phyloP scores from a whole-genome alignment of 2,797 vertebrate genomes.

The Podargus strigoides region DNA sequence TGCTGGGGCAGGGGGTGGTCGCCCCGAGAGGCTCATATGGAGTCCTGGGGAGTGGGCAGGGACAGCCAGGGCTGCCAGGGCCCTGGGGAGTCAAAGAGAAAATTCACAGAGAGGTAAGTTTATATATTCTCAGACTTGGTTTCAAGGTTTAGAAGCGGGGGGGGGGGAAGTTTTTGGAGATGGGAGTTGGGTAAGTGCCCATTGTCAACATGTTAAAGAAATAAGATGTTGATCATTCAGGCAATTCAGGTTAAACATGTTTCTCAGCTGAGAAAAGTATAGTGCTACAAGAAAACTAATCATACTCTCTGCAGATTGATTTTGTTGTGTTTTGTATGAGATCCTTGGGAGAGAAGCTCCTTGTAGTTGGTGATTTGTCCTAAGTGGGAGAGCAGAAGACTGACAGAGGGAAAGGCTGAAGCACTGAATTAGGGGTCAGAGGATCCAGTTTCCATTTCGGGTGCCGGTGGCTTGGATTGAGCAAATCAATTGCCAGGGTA shows the following conservation, averaged over 20 bases:
- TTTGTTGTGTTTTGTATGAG: not conserved
- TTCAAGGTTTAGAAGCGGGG: not conserved
- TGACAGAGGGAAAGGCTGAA: not conserved
- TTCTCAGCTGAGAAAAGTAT: not conserved
- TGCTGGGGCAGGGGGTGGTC: not conserved
- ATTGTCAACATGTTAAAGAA: not conserved
- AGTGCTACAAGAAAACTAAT: not conserved
- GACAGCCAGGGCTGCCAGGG: rapidly evolving
- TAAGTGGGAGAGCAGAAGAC: not conserved
- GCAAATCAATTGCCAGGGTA: not conserved
- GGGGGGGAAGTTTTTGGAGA: not conserved
- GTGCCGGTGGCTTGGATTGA: not conserved
- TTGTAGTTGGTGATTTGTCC: not conserved
- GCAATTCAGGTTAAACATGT: not conserved
- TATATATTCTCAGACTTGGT: not conserved
- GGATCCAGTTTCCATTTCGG: not conserved
- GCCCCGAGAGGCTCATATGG: rapidly evolving
- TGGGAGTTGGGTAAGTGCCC: not conserved
- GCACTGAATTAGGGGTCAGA: not conserved
- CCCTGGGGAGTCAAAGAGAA: not conserved
- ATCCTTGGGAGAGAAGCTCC: not conserved
- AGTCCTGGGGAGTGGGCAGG: not conserved
- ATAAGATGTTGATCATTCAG: not conserved
- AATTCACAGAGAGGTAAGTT: not conserved
- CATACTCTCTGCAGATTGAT: not conserved